These are phyloP conservation scores for Lutraria lutraria DNA, from an alignment of 2,888 invertebrate species.

Conservation along the genomic window DNA sequence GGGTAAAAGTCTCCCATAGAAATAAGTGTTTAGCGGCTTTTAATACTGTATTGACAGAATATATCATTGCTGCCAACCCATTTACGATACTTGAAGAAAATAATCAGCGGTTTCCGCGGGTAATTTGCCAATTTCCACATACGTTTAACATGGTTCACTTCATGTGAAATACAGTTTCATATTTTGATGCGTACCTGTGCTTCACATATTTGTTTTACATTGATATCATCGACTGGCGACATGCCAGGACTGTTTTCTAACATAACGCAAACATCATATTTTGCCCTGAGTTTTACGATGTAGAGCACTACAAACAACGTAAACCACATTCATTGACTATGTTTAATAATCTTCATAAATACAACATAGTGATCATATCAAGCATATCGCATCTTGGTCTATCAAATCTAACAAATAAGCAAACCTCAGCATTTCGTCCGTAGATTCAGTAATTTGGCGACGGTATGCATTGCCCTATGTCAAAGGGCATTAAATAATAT, in stretches of 20 bases:
- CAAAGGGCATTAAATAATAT: background rate
- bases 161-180: conserved; percentile 30
- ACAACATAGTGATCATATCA: background rate
- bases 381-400: background rate
- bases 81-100: conserved; percentile 27
- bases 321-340: background rate
- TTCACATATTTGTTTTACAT: background rate
- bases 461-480: background rate
- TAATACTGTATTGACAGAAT: conserved; percentile 10
- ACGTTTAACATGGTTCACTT: conserved; percentile 38
- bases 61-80: conserved; percentile 14
- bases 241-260: conserved; percentile 4
- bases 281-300: background rate
- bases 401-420: background rate
- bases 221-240: conserved; percentile 3
- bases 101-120: conserved; percentile 47
- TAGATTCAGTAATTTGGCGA: background rate
- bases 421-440: background rate
- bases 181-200: conserved; percentile 23
- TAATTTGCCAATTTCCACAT: conserved; percentile 47
- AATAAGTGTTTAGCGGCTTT: background rate
- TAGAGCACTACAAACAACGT: background rate
- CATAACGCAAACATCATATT: conserved; percentile 14
- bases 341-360: background rate
- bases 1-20: background rate